Conservation (phyloP, 2,113 vertebrate species). For the Phalacrocorax pelagicus region DNA sequence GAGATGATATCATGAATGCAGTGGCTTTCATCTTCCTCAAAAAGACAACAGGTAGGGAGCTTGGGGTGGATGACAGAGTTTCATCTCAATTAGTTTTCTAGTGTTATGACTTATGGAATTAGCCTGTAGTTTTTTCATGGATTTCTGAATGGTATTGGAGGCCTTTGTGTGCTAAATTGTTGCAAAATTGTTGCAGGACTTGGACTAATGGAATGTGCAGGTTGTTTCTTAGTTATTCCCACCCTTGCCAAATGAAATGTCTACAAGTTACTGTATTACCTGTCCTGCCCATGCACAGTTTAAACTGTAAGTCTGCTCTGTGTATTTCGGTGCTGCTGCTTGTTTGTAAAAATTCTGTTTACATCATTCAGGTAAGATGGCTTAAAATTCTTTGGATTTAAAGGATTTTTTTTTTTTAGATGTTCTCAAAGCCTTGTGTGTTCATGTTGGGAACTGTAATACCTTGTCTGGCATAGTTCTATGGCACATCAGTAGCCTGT, state of each 20-base stretch:
- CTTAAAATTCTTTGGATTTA: neutral
- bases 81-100: rapidly evolving
- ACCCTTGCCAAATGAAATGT: neutral
- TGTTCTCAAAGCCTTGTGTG: neutral
- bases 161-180: rapidly evolving
- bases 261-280: rapidly evolving
- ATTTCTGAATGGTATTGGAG: neutral
- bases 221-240: neutral
- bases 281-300: rapidly evolving
- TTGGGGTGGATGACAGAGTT: neutral
- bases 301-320: neutral
- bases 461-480: rapidly evolving
- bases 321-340: neutral
- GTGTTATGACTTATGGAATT: neutral
- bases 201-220: too few species aligned
- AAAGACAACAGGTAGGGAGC: rapidly evolving
- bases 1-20: rapidly evolving
- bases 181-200: neutral
- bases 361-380: neutral
- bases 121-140: neutral
- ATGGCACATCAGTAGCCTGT: rapidly evolving
- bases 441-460: neutral
- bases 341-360: neutral
- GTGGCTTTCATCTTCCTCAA: rapidly evolving
- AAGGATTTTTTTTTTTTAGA: neutral